phyloP scores from a whole-genome alignment of 2,888 invertebrate genomes.

The Blera fallax region DNA sequence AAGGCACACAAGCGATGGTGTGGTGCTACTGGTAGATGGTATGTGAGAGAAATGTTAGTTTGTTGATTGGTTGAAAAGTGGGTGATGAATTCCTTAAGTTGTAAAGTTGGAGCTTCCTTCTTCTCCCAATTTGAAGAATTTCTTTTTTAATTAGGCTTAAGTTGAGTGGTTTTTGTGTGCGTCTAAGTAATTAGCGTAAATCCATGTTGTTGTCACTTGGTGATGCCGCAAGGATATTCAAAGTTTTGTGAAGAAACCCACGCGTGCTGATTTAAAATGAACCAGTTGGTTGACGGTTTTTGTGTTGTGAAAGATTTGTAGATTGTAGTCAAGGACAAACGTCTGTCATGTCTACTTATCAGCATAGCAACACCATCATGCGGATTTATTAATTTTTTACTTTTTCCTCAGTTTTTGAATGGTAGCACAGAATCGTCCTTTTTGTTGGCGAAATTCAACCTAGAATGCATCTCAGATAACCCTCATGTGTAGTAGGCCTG shows the following conservation, averaged over 20 bases:
- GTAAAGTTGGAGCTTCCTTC: conserved; percentile 30
- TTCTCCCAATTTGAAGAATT: not conserved
- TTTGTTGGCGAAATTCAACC: too few relatives aligned
- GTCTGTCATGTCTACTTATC: not conserved
- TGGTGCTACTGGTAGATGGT: not conserved
- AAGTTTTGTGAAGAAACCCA: not conserved
- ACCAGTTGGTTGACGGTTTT: not conserved
- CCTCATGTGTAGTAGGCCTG: too few relatives aligned
- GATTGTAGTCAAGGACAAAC: not conserved
- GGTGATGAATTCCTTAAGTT: conserved; percentile 56
- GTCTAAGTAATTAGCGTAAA: conserved; percentile 20
- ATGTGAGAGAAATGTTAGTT: conserved; percentile 30
- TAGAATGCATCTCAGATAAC: too few relatives aligned
- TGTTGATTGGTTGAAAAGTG: conserved; percentile 63
- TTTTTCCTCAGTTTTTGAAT: too few relatives aligned
- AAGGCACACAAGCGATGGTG: conserved; percentile 17
- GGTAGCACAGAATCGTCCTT: too few relatives aligned
- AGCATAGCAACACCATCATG: not conserved
- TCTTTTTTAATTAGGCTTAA: conserved; percentile 15
- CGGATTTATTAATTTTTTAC: too few relatives aligned
- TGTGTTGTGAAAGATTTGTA: not conserved
- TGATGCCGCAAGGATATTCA: not conserved
- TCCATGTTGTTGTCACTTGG: not conserved
- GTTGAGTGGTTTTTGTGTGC: not conserved
- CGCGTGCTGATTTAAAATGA: not conserved